phyloP scores from a whole-genome alignment of 1,140 invertebrate species.

The Megalonaias nervosa region DNA sequence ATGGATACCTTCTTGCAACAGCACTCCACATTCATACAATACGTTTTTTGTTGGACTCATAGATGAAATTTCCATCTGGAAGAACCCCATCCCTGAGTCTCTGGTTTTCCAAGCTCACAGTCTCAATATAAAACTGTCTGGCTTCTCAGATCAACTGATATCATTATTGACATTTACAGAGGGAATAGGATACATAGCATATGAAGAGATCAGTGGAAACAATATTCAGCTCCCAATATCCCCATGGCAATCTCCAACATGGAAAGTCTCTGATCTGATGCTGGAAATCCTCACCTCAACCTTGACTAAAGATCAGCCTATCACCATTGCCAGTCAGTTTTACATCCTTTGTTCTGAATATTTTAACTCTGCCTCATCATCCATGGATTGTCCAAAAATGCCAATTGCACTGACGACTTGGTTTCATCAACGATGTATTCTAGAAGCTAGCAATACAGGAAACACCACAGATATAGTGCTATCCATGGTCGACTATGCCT shows the following conservation, averaged over 20 bases:
- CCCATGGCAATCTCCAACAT: constrained; percentile 48
- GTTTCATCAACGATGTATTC: constrained; percentile 33
- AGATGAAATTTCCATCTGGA: constrained; percentile 51
- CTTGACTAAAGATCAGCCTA: not conserved
- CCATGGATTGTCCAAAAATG: constrained; percentile 29
- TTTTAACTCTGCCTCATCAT: constrained; percentile 28
- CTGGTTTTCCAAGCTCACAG: constrained; percentile 44
- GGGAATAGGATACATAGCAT: constrained; percentile 41
- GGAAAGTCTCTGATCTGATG: constrained; percentile 43
- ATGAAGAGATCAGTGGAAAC: constrained; percentile 39
- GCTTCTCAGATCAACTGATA: constrained; percentile 35
- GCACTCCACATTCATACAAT: constrained; percentile 14
- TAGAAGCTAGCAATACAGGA: constrained; percentile 16
- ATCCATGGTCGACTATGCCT: constrained; percentile 40
- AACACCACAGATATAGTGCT: constrained; percentile 26
- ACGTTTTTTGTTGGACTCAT: constrained; percentile 38
- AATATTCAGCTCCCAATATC: constrained; percentile 36
- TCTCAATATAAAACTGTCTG: constrained; percentile 38
- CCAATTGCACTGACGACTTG: constrained; percentile 9
- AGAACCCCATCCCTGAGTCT: constrained; percentile 32
- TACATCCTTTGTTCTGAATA: constrained; percentile 32
- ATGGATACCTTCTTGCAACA: constrained; percentile 36
- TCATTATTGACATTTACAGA: constrained; percentile 43
- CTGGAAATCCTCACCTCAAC: constrained; percentile 14
- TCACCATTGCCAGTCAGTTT: constrained; percentile 5